These are phyloP conservation scores for Itoplectis maculator DNA, from an alignment of 2,888 invertebrate genomes.

Conservation along the genomic window DNA sequence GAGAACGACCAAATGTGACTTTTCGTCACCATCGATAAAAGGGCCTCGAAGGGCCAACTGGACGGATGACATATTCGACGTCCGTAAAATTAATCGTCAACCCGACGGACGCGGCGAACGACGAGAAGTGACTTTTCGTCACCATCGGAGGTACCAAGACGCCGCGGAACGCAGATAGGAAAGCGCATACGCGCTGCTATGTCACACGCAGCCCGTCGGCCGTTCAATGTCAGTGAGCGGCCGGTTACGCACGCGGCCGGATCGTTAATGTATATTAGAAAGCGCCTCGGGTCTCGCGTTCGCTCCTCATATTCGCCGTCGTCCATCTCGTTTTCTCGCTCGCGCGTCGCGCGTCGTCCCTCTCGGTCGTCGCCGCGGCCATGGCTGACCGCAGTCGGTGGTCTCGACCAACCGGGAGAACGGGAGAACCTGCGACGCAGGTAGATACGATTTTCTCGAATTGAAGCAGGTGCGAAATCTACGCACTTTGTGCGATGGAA, in stretches of 20 bases:
- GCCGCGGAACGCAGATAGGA: not conserved
- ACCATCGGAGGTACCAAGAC: not conserved
- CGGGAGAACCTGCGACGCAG: not conserved
- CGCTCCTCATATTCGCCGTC: slow-evolving; percentile 48
- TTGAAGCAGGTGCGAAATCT: too few species aligned
- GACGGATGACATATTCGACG: not conserved
- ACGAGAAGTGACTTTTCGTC: not conserved
- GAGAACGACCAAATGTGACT: too few species aligned
- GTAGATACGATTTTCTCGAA: not conserved
- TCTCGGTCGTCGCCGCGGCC: not conserved
- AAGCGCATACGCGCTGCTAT: slow-evolving; percentile 22
- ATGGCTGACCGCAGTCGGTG: not conserved
- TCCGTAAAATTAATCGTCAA: not conserved
- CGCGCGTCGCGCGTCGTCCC: slow-evolving; percentile 16
- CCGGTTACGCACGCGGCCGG: slow-evolving; percentile 61
- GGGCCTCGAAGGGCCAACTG: not conserved
- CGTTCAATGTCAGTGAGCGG: slow-evolving; percentile 69
- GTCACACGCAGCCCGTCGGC: slow-evolving; percentile 14
- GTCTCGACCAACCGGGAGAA: not conserved
- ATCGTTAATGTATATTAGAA: slow-evolving; percentile 71
- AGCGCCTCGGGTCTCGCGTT: slow-evolving; percentile 55
- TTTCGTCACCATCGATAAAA: not conserved
- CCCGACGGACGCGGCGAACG: not conserved
- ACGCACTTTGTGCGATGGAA: too few species aligned
- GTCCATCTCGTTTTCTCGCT: slow-evolving; percentile 37